Percentiles rank a stretch among this genome's conserved stretches.
phyloP scores from a whole-genome alignment of 2,113 vertebrate genomes.

The Menura novaehollandiae region DNA sequence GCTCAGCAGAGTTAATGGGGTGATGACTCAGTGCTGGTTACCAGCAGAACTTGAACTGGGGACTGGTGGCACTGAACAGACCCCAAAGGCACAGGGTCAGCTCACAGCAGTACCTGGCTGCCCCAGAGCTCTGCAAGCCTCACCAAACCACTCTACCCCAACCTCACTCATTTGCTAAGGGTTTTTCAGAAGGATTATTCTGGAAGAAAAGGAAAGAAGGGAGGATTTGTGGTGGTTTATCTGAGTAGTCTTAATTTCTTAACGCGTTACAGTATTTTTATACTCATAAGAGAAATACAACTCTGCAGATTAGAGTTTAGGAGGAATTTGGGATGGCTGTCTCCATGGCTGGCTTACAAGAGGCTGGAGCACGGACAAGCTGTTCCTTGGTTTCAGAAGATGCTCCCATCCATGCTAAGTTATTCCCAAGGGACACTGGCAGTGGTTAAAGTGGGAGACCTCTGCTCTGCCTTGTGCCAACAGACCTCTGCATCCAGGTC shows the following conservation, averaged over 20 bases:
- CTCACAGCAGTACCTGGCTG: not conserved
- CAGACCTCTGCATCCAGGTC: not conserved
- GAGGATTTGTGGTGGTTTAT: not conserved
- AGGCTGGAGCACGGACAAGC: accelerated
- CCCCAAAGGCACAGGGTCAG: not conserved
- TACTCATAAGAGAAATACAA: not conserved
- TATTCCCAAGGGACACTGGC: not conserved
- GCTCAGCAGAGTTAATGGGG: not conserved
- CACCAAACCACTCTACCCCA: not conserved
- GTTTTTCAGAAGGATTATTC: not conserved
- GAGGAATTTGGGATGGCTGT: not conserved
- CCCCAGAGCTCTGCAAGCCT: not conserved
- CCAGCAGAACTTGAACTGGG: not conserved
- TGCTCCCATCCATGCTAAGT: accelerated
- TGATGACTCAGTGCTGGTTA: not conserved
- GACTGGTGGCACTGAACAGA: not conserved
- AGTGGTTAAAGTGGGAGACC: not conserved
- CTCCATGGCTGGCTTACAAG: not conserved
- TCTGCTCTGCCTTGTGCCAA: not conserved
- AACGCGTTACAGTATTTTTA: not conserved
- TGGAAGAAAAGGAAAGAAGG: not conserved
- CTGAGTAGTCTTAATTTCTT: not conserved
- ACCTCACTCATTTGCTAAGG: not conserved
- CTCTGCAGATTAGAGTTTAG: not conserved
- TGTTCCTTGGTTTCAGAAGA: not conserved